These are phyloP conservation scores for Clusia tigrina DNA, from an alignment of 2,888 invertebrate species.

Conservation along the genomic window DNA sequence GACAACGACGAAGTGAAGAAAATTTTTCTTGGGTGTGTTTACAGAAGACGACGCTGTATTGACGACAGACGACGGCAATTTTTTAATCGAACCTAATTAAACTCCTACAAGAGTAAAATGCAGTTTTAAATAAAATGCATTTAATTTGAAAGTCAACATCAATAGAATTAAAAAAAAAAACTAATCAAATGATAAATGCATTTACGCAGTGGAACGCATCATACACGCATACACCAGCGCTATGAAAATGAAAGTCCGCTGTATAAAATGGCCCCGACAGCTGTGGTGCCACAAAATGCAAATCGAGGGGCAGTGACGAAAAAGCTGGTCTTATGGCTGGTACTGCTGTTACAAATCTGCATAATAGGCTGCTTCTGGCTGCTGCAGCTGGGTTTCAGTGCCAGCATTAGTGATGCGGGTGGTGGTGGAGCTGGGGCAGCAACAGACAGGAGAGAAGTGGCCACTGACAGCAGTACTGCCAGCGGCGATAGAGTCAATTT, in stretches of 20 bases:
- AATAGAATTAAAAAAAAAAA: background rate
- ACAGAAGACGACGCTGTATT: background rate
- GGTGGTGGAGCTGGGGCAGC: background rate
- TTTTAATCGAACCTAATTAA: constrained; percentile 12
- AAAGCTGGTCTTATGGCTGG: constrained; percentile 55
- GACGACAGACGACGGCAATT: no score
- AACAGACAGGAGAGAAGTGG: no score
- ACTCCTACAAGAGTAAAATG: constrained; percentile 1
- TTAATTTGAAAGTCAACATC: background rate
- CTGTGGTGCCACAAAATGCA: constrained; percentile 14
- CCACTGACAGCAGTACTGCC: constrained; percentile 25
- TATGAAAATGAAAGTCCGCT: background rate
- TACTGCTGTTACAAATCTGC: constrained; percentile 57
- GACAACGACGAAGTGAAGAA: constrained; percentile 7
- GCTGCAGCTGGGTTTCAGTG: constrained; percentile 47
- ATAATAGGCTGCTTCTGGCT: constrained; percentile 60
- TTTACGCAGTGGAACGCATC: constrained; percentile 34
- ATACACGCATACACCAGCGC: constrained; percentile 26
- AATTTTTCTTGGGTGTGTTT: constrained; percentile 36
- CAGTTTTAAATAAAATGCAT: background rate
- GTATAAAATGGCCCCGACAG: constrained; percentile 17
- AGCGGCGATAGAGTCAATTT: constrained; percentile 31
- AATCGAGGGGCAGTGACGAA: constrained; percentile 47
- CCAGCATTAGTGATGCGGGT: background rate
- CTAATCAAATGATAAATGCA: constrained; percentile 26